Evolutionary conservation across 1,140 invertebrate genomes (phyloP).

Genomic region (Arion vulgaris): DNA sequence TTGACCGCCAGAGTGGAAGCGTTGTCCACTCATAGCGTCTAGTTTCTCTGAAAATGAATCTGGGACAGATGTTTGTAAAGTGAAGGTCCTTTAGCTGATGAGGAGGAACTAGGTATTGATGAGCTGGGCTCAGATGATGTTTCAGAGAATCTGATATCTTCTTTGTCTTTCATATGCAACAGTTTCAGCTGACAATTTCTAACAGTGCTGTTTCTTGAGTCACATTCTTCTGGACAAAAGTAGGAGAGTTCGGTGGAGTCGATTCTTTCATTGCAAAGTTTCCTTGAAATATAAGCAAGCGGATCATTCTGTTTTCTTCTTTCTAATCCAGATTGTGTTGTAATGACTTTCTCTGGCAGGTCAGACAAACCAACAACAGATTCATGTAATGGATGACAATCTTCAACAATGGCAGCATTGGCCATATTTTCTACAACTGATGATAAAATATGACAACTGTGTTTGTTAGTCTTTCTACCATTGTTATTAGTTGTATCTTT

Average conservation of each 20-base stretch:
- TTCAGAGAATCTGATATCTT: not conserved
- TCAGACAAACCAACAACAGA: not conserved
- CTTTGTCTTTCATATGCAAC: not conserved
- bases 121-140: not conserved
- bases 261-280: not conserved
- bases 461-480: not conserved
- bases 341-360: not conserved
- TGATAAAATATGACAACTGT: not conserved
- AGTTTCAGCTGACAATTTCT: not conserved
- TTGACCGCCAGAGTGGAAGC: not conserved
- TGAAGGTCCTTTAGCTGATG: not conserved
- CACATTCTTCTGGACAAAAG: not conserved
- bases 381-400: not conserved
- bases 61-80: constrained; percentile 25
- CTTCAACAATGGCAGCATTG: not conserved
- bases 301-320: not conserved
- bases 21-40: constrained; percentile 23
- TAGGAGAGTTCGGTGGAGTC: not conserved
- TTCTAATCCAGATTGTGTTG: not conserved
- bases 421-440: not conserved
- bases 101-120: not conserved
- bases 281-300: not conserved
- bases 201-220: not conserved
- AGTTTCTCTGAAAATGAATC: constrained; percentile 25
- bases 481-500: not conserved